A percentile compares a stretch with the other conserved stretches of the same genome.
These are phyloP conservation scores for Cheilosia scutellata DNA, from an alignment of 2,888 invertebrate species.

Conservation along the genomic window DNA sequence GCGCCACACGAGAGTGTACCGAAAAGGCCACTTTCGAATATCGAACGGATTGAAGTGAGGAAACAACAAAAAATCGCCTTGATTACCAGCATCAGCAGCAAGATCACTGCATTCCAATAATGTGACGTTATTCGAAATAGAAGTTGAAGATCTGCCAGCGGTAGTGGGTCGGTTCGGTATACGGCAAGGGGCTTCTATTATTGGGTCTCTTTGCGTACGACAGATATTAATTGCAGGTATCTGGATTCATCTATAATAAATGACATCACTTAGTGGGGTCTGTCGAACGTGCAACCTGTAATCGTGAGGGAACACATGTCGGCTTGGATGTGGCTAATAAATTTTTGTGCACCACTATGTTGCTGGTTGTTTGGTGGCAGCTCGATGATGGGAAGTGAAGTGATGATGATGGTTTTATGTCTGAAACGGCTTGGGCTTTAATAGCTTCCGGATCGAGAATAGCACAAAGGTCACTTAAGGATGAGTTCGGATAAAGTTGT, in stretches of 20 bases:
- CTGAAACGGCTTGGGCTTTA: constrained; percentile 33
- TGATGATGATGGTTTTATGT: constrained; percentile 52
- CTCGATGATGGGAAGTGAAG: constrained; percentile 21
- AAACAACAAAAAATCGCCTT: constrained; percentile 44
- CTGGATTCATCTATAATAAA: constrained; percentile 76
- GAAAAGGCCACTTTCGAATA: constrained; percentile 67
- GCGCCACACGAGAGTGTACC: background rate
- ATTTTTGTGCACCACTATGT: constrained; percentile 17
- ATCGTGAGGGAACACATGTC: constrained; percentile 74
- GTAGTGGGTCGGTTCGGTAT: background rate
- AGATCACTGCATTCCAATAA: constrained; percentile 65
- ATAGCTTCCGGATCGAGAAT: constrained; percentile 60
- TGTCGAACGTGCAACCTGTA: constrained; percentile 74
- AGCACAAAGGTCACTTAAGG: background rate
- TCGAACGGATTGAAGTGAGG: constrained; percentile 44
- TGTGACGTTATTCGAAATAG: constrained; percentile 65
- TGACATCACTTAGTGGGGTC: constrained; percentile 75
- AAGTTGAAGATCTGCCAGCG: constrained; percentile 37
- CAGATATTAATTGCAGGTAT: constrained; percentile 76
- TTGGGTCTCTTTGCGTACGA: constrained; percentile 53
- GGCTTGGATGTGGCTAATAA: constrained; percentile 75
- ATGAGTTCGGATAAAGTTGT: background rate
- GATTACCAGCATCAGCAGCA: constrained; percentile 50
- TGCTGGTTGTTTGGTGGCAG: constrained; percentile 25
- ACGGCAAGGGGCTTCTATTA: constrained; percentile 51